A percentile compares a stretch with the other conserved stretches of the same genome.
phyloP scores from a whole-genome alignment of 2,888 invertebrate species.

The Caenorhabditis sp. region DNA sequence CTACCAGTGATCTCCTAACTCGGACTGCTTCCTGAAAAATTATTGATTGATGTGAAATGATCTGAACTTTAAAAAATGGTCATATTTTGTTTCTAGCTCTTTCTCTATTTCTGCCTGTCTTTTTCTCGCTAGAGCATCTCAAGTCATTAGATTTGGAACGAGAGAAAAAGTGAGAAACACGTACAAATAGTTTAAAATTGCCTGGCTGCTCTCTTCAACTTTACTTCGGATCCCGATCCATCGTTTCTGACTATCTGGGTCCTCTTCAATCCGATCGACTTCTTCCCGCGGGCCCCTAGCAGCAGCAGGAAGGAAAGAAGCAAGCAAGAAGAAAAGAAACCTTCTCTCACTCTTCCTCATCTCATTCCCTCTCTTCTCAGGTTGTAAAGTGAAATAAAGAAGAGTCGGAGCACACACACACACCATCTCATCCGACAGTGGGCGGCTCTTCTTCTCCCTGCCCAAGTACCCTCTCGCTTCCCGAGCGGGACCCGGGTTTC shows the following conservation, averaged over 20 bases:
- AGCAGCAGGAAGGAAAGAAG: slow-evolving; percentile 5
- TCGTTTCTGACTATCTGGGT: slow-evolving; percentile 3
- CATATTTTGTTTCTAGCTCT: neutral
- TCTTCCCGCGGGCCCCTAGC: slow-evolving; percentile 14
- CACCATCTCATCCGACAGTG: slow-evolving; percentile 33
- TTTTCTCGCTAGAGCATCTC: neutral
- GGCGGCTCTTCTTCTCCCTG: slow-evolving; percentile 61
- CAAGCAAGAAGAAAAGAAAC: slow-evolving; percentile 32
- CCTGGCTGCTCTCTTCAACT: neutral
- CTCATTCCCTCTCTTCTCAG: neutral
- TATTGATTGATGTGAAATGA: neutral
- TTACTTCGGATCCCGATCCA: neutral
- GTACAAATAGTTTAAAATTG: slow-evolving; percentile 11
- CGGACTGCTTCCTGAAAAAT: no score
- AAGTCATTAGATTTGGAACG: slow-evolving; percentile 1
- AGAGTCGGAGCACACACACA: slow-evolving; percentile 34
- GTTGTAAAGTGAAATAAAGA: slow-evolving; percentile 67
- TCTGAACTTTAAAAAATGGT: slow-evolving; percentile 1
- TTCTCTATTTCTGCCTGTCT: neutral
- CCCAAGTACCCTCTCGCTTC: slow-evolving; percentile 21
- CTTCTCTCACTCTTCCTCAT: neutral
- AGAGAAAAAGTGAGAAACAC: neutral
- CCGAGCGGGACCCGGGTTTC: slow-evolving; percentile 18
- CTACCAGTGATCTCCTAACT: no score
- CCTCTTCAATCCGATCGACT: neutral